Evolutionary conservation across 1,140 invertebrate genomes (phyloP), one percentile per base, ranked within the genome.

Genomic region (Drosophila kurseongensis): DNA sequence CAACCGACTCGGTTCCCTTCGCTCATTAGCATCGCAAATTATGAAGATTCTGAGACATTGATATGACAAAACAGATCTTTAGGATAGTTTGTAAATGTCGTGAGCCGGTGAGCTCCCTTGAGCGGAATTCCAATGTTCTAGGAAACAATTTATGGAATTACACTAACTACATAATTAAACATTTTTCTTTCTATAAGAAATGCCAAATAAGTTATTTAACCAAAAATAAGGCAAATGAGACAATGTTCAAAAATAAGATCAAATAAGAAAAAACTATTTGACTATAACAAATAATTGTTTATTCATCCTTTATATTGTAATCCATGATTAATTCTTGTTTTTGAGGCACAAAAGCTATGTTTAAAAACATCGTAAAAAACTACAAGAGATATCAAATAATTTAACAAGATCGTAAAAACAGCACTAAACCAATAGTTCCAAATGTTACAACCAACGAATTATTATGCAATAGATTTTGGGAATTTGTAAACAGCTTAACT

Each of bases 21-120:
- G 27, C 68, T 71, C 68, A 71, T 71, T 71, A 71, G 65, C 68
- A 71, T 58, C 42, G 68, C 65, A 71, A 71, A 71, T 71, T 57
- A 58, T 58, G 65, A 50, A 71, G 68, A 71, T 71, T 48, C 65
- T 58, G 18, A 56, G 65, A 48, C 36, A 50, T 48, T 71, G 67
- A 71, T 71, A 71, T 58, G 36, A 41, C 67, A 68, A 40, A 71
- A 50, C 65, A 16, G 52, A 71, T 67, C 68, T 56, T 32, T 13
- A 16, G 65, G 16, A 66, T 65, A 63, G 35, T 63, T 65, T 45
- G 56, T 61, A 44, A 61, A 10, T 61, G 29, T 27, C 29, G 23
- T 18, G 42, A 61, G 41, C 36, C n/a, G 23, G 44, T 27, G n/a
- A 42, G 18, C 27, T 42, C 29, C 60, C 54, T 58, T 58, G 38